Base-by-base conservation (phyloP, 2,113 vertebrate genomes). In the Mus spicilegus region DNA sequence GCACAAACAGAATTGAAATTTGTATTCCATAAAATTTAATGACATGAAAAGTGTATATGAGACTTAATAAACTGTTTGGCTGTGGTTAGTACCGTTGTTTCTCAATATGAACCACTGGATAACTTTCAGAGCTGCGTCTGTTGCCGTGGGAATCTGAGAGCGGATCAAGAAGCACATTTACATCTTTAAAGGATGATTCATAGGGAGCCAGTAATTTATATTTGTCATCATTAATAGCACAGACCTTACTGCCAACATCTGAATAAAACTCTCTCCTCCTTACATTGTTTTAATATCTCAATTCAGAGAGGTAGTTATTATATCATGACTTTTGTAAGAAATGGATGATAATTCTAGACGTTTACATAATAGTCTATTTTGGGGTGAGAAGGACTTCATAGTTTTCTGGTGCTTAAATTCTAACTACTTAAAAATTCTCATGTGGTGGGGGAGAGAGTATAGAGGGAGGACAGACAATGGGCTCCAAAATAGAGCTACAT, bases 291-390 rank as follows among this genome's bases (percentile, higher is more conserved):
- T 76, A 81, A 36, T 77, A 42, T 97, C 51, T 94, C 56, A 73
- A 20, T 91, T 96, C 70, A 73, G 65, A 95, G 42, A 96, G 69
- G 69, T 96, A 76, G 58, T 94, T 96, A 89, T 94, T 78, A 77
- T 91, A 82, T 76, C 72, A 91, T 85, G 84, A 22, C 56, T 89
- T 89, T 87, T 56, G 49, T 80, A 94, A 95, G 72, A 97, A 81
- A 85, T 93, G 61, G 82, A 75, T 78, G 54, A 87, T 93, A 39
- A 87, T 89, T 95, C 24, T 87, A 87, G 63, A 54, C 39, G 51
- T 94, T 95, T 95, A 93, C 10, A 61, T 87, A 93, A 90, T 96
- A 90, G 77, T 89, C 36, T 49, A 88, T 96, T 96, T 39, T 94
- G 65, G 85, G 51, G 54, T 8, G 69, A 92, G 42, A 92, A 87